Conservation (phyloP, 2,113 vertebrate species). For the Cavia porcellus region DNA sequence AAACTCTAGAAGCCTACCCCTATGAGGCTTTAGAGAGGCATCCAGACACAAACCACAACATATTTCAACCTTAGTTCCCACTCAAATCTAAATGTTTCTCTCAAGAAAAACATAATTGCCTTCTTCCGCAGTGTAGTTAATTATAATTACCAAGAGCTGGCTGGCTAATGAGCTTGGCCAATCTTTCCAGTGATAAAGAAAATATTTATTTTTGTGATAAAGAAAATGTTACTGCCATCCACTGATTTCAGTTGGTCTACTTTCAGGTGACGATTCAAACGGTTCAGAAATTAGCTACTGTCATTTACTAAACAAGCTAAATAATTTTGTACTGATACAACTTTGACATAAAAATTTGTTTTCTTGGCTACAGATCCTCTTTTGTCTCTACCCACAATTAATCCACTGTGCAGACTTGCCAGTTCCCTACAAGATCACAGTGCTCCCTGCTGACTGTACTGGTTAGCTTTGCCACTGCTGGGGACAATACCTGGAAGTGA, state of each 20-base stretch:
- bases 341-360: conserved; percentile 27
- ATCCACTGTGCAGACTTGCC: neutral
- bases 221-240: neutral
- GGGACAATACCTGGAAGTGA: neutral
- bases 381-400: neutral
- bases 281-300: neutral
- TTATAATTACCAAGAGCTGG: conserved; percentile 23
- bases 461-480: neutral
- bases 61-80: neutral
- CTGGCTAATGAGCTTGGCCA: neutral
- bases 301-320: conserved; percentile 17
- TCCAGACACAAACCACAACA: too few relatives aligned
- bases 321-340: neutral
- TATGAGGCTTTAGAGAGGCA: too few relatives aligned
- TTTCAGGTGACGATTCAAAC: neutral
- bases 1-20: too few relatives aligned
- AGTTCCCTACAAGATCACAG: neutral
- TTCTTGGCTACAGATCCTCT: neutral
- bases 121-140: neutral
- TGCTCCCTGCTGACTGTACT: neutral
- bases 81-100: neutral
- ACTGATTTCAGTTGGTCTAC: neutral
- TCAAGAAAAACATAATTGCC: conserved; percentile 13
- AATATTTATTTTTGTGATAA: neutral
- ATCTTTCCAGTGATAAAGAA: neutral